Base-by-base conservation (phyloP, 2,888 invertebrate species). In the Agrochola litura region DNA sequence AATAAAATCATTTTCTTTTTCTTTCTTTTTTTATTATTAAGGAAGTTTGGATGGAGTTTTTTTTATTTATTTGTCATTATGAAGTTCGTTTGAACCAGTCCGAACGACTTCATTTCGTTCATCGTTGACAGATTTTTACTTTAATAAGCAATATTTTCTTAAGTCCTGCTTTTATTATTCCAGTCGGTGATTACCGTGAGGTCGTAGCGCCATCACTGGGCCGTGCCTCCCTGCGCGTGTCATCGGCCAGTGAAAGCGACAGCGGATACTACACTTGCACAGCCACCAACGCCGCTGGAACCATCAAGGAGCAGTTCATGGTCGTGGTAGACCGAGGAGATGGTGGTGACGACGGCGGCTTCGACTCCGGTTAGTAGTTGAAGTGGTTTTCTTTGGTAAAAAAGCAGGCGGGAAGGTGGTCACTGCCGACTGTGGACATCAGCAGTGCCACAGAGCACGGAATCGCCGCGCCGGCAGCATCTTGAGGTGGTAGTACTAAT, bases 261-360 rank as follows among this genome's bases (percentile, higher is more conserved):
- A 97, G 97, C 79, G 98, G 98, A 16, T 97, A 97, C 22, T 99
- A 98, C 93, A 97, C 97, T 3, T 99, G 99, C 90, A 95, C 96
- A 3, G 98, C 98, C 0, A 94, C 94, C 0, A 98, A 98, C 77
- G 93, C 96, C 1, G 98, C 98, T 9, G 98, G 98, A 72, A 95
- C 96, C 61, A 94, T 95, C 3, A 97, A 98, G 89, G 98, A 98
- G 78, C 95, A 97, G 70, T 96, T 98, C 77, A 97, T 97, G 77
- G 91, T 98, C 16, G 93, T 97, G 16, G 97, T 98, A 6, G 96
- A 97, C 10, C 89, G 95, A 58, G 95, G 92, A 43, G 91, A 90
- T 10, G 91, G 91, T 0, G 66, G 73, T 91, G 95, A 80, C 54
- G 63, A 74, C 5, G 41, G 60, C 3, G 8, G 0, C 8, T 22